A percentile compares a stretch with the other conserved stretches of the same genome.
Evolutionary conservation across 2,113 vertebrate species (phyloP).

Genomic region (Corynorhinus townsendii): DNA sequence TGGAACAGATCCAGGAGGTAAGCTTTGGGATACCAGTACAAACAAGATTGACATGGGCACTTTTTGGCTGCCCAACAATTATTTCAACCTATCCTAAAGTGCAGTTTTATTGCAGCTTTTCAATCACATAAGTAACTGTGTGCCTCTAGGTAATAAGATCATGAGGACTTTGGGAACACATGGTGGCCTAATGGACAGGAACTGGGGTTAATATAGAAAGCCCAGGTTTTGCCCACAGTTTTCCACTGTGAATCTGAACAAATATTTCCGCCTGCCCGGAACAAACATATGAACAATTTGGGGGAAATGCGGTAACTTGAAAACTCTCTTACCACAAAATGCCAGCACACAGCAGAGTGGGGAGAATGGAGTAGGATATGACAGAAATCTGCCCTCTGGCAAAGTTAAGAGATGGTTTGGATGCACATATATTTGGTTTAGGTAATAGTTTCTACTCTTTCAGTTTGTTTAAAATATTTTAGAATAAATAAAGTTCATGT

Average conservation of each 20-base stretch:
- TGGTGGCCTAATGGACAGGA: neutral
- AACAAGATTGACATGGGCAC: neutral
- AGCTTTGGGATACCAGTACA: neutral
- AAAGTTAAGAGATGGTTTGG: neutral
- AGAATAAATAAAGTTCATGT: neutral
- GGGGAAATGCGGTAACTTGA: neutral
- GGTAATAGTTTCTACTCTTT: neutral
- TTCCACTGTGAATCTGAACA: neutral
- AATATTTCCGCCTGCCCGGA: neutral
- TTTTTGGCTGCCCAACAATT: neutral
- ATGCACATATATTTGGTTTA: neutral
- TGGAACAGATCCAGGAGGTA: neutral
- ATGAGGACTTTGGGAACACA: neutral
- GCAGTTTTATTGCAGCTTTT: neutral
- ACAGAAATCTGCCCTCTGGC: too few species aligned
- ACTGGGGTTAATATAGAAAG: neutral
- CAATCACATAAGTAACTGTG: neutral
- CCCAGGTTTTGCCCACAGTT: neutral
- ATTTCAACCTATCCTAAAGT: neutral
- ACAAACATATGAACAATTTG: neutral
- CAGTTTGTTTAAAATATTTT: neutral
- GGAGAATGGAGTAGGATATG: neutral
- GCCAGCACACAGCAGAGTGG: too few species aligned
- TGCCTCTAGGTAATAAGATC: too few species aligned
- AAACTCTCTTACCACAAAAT: neutral